A percentile compares a stretch with the other conserved stretches of the same genome.
phyloP scores from a whole-genome alignment of 2,888 invertebrate genomes.

The Synanthedon vespiformis region DNA sequence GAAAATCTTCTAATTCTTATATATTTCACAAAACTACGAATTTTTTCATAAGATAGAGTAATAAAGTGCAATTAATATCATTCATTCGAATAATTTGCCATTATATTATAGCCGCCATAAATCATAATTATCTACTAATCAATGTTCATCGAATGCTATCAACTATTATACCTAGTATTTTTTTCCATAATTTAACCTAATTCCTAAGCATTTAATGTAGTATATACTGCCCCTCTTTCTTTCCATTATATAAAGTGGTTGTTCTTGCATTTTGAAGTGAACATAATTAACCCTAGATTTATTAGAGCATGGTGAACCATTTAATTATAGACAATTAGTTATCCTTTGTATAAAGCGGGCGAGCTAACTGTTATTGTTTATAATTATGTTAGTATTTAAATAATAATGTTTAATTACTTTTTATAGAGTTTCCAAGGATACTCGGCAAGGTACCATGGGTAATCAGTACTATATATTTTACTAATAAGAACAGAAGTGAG shows the following conservation, averaged over 20 bases:
- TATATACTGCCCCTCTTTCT: neutral
- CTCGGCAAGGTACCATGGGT: no score
- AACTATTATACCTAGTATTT: neutral
- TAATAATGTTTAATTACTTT: no score
- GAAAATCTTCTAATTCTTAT: no score
- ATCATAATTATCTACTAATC: neutral
- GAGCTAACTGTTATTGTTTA: conserved; percentile 2
- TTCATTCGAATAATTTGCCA: no score
- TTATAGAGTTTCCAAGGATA: no score
- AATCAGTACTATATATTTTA: no score
- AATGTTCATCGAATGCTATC: neutral
- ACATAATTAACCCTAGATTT: neutral
- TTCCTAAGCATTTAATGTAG: neutral
- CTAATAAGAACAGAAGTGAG: no score
- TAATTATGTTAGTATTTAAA: neutral
- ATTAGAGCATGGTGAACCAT: neutral
- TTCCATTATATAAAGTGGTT: neutral
- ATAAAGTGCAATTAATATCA: no score
- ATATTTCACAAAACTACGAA: no score
- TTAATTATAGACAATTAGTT: neutral
- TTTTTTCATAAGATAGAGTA: no score
- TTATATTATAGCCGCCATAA: neutral
- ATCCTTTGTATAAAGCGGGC: conserved; percentile 2
- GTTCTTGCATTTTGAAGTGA: neutral
- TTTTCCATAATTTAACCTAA: neutral